Percentiles rank a stretch among this genome's conserved stretches.
phyloP scores from a whole-genome alignment of 2,113 vertebrate species.

The Scalopus aquaticus region DNA sequence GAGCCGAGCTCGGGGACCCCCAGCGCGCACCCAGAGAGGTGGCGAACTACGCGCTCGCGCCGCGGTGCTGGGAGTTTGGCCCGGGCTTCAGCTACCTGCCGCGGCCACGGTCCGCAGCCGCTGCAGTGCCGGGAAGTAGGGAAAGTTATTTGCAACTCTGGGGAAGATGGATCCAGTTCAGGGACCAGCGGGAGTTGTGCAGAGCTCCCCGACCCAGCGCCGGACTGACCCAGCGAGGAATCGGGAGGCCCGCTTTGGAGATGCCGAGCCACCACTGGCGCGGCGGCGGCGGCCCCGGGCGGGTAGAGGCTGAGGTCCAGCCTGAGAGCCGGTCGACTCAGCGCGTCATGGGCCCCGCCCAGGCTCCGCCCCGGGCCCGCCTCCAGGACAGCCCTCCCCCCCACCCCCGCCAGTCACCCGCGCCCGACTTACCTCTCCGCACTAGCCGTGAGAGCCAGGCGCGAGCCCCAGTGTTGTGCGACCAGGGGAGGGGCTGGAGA shows the following conservation, averaged over 20 bases:
- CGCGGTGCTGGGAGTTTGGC: slow-evolving; percentile 6
- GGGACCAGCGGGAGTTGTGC: neutral
- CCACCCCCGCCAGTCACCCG: neutral
- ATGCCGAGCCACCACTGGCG: neutral
- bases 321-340: neutral
- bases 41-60: neutral
- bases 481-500: neutral
- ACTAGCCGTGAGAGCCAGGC: rapidly evolving
- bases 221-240: neutral
- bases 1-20: slow-evolving; percentile 40
- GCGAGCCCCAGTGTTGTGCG: neutral
- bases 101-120: neutral
- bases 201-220: neutral
- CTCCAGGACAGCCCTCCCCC: slow-evolving; percentile 34
- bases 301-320: slow-evolving; percentile 51
- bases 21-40: neutral
- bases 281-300: neutral
- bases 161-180: neutral
- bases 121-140: neutral
- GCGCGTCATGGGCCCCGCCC: slow-evolving; percentile 62
- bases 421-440: rapidly evolving
- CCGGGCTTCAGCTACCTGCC: slow-evolving; percentile 40
- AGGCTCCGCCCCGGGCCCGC: slow-evolving; percentile 47
- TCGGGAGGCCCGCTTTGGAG: slow-evolving; percentile 39
- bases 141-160: slow-evolving; percentile 58